phyloP scores from a whole-genome alignment of 2,797 vertebrate species.

The Sebastes goodei region DNA sequence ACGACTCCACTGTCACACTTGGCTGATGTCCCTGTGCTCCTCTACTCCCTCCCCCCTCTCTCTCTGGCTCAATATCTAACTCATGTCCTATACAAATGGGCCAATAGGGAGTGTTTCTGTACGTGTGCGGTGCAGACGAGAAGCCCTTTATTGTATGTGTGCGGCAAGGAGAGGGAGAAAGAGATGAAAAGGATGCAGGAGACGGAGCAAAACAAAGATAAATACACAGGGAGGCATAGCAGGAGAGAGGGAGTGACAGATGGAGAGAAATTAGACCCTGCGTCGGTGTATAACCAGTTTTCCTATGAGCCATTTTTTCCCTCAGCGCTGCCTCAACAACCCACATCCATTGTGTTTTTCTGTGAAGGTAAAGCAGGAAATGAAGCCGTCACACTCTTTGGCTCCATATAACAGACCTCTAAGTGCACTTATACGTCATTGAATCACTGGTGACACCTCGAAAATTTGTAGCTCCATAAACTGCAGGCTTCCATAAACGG shows the following conservation, averaged over 20 bases:
- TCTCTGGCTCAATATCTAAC: slow-evolving; percentile 58
- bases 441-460: slow-evolving; percentile 22
- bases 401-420: slow-evolving; percentile 16
- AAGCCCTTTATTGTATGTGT: slow-evolving; percentile 33
- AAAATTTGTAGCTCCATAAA: slow-evolving; percentile 23
- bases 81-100: slow-evolving; percentile 53
- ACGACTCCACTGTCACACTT: slow-evolving; percentile 82
- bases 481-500: neutral
- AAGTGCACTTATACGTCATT: slow-evolving; percentile 22
- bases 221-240: neutral
- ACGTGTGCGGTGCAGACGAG: slow-evolving; percentile 10
- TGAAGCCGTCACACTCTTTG: slow-evolving; percentile 48
- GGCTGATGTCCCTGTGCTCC: slow-evolving; percentile 76
- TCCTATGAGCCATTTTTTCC: slow-evolving; percentile 36
- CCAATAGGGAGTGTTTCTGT: slow-evolving; percentile 52
- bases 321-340: slow-evolving; percentile 13
- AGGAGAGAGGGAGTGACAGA: slow-evolving; percentile 27
- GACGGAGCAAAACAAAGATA: slow-evolving; percentile 41
- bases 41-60: slow-evolving; percentile 45
- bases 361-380: slow-evolving; percentile 40
- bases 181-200: slow-evolving; percentile 25
- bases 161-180: neutral
- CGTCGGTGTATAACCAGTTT: slow-evolving; percentile 35
- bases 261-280: slow-evolving; percentile 51
- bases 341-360: slow-evolving; percentile 41